These are phyloP conservation scores for Drosophila planitibia DNA, from an alignment of 2,888 invertebrate genomes.

Conservation along the genomic window DNA sequence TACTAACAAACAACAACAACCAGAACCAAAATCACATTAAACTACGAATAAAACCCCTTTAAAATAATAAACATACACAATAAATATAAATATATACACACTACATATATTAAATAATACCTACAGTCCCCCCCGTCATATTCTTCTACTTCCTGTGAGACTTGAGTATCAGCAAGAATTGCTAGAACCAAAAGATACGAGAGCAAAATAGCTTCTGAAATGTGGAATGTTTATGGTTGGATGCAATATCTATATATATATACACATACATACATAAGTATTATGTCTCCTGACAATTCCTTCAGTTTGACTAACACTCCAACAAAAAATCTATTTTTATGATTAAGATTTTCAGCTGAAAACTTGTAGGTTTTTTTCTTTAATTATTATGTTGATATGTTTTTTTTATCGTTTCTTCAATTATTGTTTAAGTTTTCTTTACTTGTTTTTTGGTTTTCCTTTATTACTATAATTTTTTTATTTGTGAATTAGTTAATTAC, in stretches of 20 bases:
- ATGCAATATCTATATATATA: constrained; percentile 10
- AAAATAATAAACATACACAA: constrained; percentile 8
- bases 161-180: constrained; percentile 40
- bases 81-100: constrained; percentile 30
- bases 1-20: constrained; percentile 35
- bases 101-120: constrained; percentile 5
- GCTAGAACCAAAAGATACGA: constrained; percentile 40
- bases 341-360: constrained; percentile 80
- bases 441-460: background rate
- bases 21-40: background rate
- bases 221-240: constrained; percentile 47
- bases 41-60: constrained; percentile 35
- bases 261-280: constrained; percentile 8
- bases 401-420: constrained; percentile 29
- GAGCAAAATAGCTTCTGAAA: constrained; percentile 20
- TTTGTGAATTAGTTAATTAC: constrained; percentile 28
- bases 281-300: constrained; percentile 35
- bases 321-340: constrained; percentile 81
- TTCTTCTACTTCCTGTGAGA: constrained; percentile 15
- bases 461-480: constrained; percentile 17
- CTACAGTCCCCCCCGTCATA: constrained; percentile 15
- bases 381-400: constrained; percentile 37
- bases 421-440: constrained; percentile 21
- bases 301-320: constrained; percentile 41
- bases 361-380: constrained; percentile 59